phyloP scores from a whole-genome alignment of 2,797 vertebrate species.

The Coccyzus lansbergi region DNA sequence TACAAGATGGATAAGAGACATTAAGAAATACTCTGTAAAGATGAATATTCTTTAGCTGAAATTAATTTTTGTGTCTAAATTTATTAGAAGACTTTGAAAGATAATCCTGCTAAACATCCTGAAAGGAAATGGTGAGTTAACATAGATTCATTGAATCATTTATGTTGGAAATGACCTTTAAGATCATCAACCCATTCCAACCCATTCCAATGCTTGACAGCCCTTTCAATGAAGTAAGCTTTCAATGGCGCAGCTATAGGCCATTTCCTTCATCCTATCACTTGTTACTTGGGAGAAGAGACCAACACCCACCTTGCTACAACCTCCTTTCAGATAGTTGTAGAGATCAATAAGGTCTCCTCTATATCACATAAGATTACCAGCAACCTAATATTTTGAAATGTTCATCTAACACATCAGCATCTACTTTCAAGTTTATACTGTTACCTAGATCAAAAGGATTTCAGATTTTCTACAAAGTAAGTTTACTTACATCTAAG shows the following conservation, averaged over 20 bases:
- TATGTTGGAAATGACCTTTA: too few species aligned
- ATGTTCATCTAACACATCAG: neutral
- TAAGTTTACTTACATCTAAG: slow-evolving; percentile 85
- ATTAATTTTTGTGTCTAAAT: neutral
- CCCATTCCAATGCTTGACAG: too few species aligned
- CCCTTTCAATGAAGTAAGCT: too few species aligned
- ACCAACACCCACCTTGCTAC: too few species aligned
- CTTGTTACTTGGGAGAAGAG: too few species aligned
- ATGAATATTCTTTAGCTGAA: neutral
- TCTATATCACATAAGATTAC: neutral
- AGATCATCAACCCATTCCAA: too few species aligned
- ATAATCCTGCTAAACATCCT: neutral
- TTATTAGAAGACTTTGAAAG: neutral
- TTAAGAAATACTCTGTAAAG: neutral
- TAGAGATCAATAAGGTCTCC: too few species aligned
- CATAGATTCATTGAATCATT: too few species aligned
- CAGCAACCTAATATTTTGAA: neutral
- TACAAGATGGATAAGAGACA: neutral
- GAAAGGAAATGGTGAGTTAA: neutral
- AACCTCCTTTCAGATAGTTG: too few species aligned
- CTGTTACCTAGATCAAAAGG: neutral
- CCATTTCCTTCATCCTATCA: too few species aligned
- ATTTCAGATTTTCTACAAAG: neutral
- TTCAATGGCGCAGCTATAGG: too few species aligned
- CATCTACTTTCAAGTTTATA: neutral